phyloP scores from a whole-genome alignment of 2,888 invertebrate genomes.

The Loripinus fragilis region DNA sequence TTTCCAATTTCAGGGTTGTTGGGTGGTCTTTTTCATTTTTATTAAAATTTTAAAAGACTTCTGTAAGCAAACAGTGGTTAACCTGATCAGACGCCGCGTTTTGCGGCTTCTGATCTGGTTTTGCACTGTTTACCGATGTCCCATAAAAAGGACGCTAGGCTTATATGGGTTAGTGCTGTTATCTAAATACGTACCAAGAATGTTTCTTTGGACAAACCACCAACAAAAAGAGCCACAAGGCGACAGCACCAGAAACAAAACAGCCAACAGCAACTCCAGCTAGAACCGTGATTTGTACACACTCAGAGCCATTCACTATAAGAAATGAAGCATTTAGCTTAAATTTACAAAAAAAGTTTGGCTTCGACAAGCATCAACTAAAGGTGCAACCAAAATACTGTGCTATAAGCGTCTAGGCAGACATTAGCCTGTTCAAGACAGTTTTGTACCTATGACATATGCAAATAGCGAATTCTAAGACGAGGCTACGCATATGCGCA shows the following conservation, averaged over 20 bases:
- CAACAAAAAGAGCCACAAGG: not conserved
- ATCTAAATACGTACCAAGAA: not conserved
- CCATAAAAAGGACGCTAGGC: not conserved
- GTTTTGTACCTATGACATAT: no score
- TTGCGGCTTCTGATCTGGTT: not conserved
- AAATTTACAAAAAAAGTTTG: no score
- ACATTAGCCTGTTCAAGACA: no score
- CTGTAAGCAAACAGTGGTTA: not conserved
- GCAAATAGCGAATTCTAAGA: no score
- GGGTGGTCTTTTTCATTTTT: no score
- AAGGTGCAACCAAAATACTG: no score
- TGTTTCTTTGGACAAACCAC: not conserved
- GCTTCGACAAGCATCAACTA: no score
- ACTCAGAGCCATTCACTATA: not conserved
- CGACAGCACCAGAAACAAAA: not conserved
- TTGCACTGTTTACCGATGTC: not conserved
- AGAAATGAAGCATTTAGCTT: no score
- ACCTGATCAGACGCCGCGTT: not conserved
- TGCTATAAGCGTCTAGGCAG: no score
- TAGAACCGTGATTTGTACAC: constrained; percentile 1
- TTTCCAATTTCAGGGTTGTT: not conserved
- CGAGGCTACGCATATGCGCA: no score
- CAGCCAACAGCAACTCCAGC: constrained; percentile 24
- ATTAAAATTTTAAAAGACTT: no score
- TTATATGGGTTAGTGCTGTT: no score